Percentiles rank a stretch among this genome's conserved stretches.
These are phyloP conservation scores for Pseudolaguvia tuberculata DNA, from an alignment of 2,113 vertebrate genomes.

Conservation along the genomic window DNA sequence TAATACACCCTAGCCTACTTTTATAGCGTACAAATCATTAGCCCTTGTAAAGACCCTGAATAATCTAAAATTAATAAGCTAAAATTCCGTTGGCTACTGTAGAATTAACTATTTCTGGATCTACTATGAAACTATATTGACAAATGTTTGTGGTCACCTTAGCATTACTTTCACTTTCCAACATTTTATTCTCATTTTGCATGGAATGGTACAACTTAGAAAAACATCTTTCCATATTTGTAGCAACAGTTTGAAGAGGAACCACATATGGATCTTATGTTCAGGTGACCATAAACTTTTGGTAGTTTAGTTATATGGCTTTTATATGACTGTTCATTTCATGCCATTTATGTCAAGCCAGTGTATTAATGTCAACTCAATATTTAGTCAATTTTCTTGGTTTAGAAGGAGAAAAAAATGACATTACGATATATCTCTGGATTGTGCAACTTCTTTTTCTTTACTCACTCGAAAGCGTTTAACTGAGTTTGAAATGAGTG, in stretches of 20 bases:
- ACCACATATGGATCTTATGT: too few species aligned
- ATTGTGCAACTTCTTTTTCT: background rate
- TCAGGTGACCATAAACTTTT: too few species aligned
- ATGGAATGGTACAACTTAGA: too few species aligned
- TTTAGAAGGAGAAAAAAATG: conserved; percentile 2
- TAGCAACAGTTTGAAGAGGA: too few species aligned
- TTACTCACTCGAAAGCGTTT: background rate
- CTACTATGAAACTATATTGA: too few species aligned
- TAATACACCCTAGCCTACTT: background rate
- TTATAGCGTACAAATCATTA: background rate
- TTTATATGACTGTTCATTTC: conserved; percentile 15
- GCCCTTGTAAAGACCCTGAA: background rate
- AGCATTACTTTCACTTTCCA: too few species aligned
- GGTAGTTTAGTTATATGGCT: background rate
- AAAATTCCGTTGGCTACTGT: background rate
- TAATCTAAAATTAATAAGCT: background rate
- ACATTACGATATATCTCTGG: background rate
- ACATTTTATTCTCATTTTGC: too few species aligned
- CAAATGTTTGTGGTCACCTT: too few species aligned
- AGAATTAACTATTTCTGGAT: too few species aligned
- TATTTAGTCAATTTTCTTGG: conserved; percentile 3
- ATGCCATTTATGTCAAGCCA: conserved; percentile 15
- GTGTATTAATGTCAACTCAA: background rate
- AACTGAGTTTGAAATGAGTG: conserved; percentile 1
- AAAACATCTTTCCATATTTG: too few species aligned